These are phyloP conservation scores for Dendrocincla fuliginosa DNA, from an alignment of 2,797 vertebrate species.

Conservation along the genomic window DNA sequence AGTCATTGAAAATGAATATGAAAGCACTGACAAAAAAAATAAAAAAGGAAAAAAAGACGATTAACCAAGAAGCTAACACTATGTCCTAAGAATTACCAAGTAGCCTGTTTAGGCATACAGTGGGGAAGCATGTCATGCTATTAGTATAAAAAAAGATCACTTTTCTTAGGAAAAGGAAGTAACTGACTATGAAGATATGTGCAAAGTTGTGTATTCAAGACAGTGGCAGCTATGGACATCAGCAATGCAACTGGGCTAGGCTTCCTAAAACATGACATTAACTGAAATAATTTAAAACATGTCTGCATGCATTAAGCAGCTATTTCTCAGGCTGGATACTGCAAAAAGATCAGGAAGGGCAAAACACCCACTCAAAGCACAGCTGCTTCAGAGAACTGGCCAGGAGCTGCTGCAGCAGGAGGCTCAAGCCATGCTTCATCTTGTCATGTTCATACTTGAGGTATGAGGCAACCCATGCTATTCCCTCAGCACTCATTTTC, in stretches of 20 bases:
- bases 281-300: not conserved
- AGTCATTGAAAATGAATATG: slow-evolving; percentile 44
- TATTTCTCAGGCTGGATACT: not conserved
- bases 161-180: not conserved
- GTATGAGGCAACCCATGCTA: not conserved
- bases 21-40: not conserved
- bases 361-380: not conserved
- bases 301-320: not conserved
- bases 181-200: not conserved
- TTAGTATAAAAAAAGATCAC: not conserved
- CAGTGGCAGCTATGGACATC: not conserved
- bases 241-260: not conserved
- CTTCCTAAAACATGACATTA: not conserved
- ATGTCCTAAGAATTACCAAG: not conserved
- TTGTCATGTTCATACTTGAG: not conserved
- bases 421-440: not conserved
- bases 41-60: not conserved
- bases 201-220: not conserved
- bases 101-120: not conserved
- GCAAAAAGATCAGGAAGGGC: not conserved
- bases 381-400: not conserved
- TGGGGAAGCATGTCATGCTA: not conserved
- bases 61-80: not conserved
- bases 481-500: not conserved
- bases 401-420: not conserved